phyloP scores from a whole-genome alignment of 2,888 invertebrate species.

The Brachylomia viminalis region DNA sequence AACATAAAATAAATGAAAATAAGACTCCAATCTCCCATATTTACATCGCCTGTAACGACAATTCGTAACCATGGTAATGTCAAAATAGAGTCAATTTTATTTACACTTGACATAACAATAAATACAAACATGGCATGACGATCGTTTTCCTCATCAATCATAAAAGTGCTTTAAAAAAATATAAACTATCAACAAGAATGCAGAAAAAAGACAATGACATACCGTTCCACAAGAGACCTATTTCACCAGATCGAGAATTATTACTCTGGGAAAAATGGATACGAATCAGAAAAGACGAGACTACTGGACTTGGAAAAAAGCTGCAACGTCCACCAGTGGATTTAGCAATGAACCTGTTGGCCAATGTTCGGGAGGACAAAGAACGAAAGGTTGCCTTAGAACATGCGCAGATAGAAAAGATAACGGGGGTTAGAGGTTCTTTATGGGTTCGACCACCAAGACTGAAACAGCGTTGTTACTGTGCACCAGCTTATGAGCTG shows the following conservation, averaged over 20 bases:
- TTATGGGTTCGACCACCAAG: slow-evolving; percentile 81
- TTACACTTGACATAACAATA: not conserved
- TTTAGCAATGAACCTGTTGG: slow-evolving; percentile 82
- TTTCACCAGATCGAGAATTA: slow-evolving; percentile 79
- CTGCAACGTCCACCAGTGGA: slow-evolving; percentile 77
- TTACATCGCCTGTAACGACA: not conserved
- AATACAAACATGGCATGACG: not conserved
- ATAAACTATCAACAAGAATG: slow-evolving; percentile 40
- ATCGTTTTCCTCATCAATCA: not conserved
- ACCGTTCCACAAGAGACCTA: slow-evolving; percentile 26
- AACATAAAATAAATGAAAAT: not conserved
- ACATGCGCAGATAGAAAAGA: slow-evolving; percentile 79
- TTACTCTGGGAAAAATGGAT: slow-evolving; percentile 86
- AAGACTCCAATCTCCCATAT: not conserved
- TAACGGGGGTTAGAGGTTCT: slow-evolving; percentile 74
- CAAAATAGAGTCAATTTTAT: not conserved
- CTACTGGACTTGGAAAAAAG: slow-evolving; percentile 70
- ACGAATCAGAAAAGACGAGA: slow-evolving; percentile 81
- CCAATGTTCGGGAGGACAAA: slow-evolving; percentile 77
- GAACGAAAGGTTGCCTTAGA: slow-evolving; percentile 82
- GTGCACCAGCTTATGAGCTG: slow-evolving; percentile 81
- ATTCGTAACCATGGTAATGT: slow-evolving; percentile 19
- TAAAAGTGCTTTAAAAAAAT: not conserved
- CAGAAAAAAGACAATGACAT: slow-evolving; percentile 24
- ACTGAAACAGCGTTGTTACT: slow-evolving; percentile 78